These are phyloP conservation scores for Falcaria lacertinaria DNA, from an alignment of 2,888 invertebrate species.

Conservation along the genomic window DNA sequence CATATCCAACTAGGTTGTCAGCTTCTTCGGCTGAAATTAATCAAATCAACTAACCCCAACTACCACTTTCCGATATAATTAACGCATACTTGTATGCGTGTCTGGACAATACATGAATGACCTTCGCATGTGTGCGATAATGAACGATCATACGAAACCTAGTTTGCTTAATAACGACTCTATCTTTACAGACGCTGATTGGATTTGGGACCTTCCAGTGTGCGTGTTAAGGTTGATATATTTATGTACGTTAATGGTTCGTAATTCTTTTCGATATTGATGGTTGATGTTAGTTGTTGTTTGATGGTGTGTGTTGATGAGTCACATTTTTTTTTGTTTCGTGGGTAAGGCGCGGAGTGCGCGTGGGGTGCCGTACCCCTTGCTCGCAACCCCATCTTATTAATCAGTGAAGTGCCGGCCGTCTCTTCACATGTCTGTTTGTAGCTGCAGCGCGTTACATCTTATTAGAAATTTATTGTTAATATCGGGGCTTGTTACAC, in stretches of 20 bases:
- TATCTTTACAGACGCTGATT: slow-evolving; percentile 30
- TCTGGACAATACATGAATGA: slow-evolving; percentile 63
- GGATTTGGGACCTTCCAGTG: slow-evolving; percentile 49
- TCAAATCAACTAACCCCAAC: slow-evolving; percentile 79
- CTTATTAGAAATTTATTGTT: slow-evolving; percentile 58
- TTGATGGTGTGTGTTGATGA: slow-evolving; percentile 77
- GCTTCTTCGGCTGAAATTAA: slow-evolving; percentile 74
- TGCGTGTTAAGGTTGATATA: slow-evolving; percentile 56
- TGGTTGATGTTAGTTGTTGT: slow-evolving; percentile 46
- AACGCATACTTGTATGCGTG: slow-evolving; percentile 73
- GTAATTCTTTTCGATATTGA: slow-evolving; percentile 11
- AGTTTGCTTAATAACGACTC: slow-evolving; percentile 56
- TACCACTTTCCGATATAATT: slow-evolving; percentile 80
- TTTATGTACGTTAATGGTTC: slow-evolving; percentile 39
- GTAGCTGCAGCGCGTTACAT: slow-evolving; percentile 51
- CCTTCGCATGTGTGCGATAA: slow-evolving; percentile 70
- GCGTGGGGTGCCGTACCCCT: slow-evolving; percentile 73
- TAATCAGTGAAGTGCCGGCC: slow-evolving; percentile 78
- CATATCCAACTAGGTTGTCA: slow-evolving; percentile 67
- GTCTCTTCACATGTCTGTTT: slow-evolving; percentile 76
- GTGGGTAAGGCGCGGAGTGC: slow-evolving; percentile 76
- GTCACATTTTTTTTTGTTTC: slow-evolving; percentile 81
- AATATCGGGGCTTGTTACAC: slow-evolving; percentile 1
- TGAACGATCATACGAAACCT: slow-evolving; percentile 77
- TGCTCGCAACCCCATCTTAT: slow-evolving; percentile 79